Conservation (phyloP, 2,888 invertebrate genomes). For the Drosophila kanekoi region DNA sequence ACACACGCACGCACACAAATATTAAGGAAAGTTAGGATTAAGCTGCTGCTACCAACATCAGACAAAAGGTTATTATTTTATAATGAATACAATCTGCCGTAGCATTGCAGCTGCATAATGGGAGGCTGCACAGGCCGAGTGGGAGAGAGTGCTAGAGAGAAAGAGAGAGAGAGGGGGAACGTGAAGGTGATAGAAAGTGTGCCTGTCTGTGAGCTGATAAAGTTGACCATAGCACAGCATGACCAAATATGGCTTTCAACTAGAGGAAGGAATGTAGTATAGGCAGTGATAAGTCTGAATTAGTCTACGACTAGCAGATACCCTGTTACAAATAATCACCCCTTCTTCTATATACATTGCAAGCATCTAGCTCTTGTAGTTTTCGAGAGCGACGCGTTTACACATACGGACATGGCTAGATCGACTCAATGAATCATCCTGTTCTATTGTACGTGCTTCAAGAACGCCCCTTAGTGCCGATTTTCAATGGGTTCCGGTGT, state of each 20-base stretch:
- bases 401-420: too few species aligned
- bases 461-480: too few species aligned
- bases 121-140: constrained; percentile 5
- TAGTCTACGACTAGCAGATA: too few species aligned
- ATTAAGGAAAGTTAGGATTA: constrained; percentile 46
- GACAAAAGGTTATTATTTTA: constrained; percentile 82
- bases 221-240: background rate
- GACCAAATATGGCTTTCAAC: background rate
- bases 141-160: background rate
- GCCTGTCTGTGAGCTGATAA: constrained; percentile 1
- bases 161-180: background rate
- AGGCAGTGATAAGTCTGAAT: too few species aligned
- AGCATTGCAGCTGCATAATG: constrained; percentile 47
- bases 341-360: too few species aligned
- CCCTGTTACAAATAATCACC: too few species aligned
- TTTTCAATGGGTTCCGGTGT: too few species aligned
- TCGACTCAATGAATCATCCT: too few species aligned
- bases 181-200: background rate
- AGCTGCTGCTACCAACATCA: constrained; percentile 57
- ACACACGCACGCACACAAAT: constrained; percentile 3
- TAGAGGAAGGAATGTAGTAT: too few species aligned
- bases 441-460: too few species aligned
- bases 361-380: too few species aligned
- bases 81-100: constrained; percentile 78
- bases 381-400: too few species aligned